Conservation (phyloP, 1,140 invertebrate species). For the Ceratoteleas bidentatus region DNA sequence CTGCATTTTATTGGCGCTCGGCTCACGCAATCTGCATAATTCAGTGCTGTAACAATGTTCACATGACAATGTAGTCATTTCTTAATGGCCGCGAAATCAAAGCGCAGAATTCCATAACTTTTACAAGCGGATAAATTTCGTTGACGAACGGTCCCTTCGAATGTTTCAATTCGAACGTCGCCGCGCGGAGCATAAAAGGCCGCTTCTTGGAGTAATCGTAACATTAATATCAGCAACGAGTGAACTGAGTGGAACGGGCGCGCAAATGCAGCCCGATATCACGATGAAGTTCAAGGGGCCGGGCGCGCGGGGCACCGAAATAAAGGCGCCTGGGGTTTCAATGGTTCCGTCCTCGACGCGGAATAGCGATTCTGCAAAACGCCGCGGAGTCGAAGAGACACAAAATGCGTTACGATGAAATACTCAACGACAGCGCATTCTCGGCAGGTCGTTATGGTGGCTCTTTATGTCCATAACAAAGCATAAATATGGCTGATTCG, state of each 20-base stretch:
- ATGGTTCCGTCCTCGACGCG: conserved; percentile 65
- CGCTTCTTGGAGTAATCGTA: conserved; percentile 66
- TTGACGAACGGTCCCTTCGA: conserved; percentile 68
- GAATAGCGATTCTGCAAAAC: conserved; percentile 68
- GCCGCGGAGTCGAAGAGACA: conserved; percentile 69
- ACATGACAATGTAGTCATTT: conserved; percentile 65
- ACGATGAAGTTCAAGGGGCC: conserved; percentile 50
- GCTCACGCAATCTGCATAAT: conserved; percentile 61
- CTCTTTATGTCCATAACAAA: conserved; percentile 76
- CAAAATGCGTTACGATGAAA: conserved; percentile 74
- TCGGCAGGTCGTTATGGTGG: conserved; percentile 68
- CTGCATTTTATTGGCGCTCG: conserved; percentile 63
- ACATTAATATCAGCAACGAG: conserved; percentile 69
- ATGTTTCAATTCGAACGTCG: conserved; percentile 61
- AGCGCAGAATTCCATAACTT: conserved; percentile 65
- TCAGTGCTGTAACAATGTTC: conserved; percentile 56
- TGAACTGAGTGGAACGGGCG: conserved; percentile 57
- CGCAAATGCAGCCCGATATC: conserved; percentile 65
- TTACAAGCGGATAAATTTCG: conserved; percentile 68
- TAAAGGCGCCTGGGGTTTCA: conserved; percentile 55
- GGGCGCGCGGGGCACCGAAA: conserved; percentile 53
- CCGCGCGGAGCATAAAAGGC: conserved; percentile 60
- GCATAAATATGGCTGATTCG: conserved; percentile 75
- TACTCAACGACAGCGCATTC: conserved; percentile 73
- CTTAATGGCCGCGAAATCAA: conserved; percentile 67